These are phyloP conservation scores for Drosophila buzzatii DNA, from an alignment of 2,888 invertebrate genomes.

Conservation along the genomic window DNA sequence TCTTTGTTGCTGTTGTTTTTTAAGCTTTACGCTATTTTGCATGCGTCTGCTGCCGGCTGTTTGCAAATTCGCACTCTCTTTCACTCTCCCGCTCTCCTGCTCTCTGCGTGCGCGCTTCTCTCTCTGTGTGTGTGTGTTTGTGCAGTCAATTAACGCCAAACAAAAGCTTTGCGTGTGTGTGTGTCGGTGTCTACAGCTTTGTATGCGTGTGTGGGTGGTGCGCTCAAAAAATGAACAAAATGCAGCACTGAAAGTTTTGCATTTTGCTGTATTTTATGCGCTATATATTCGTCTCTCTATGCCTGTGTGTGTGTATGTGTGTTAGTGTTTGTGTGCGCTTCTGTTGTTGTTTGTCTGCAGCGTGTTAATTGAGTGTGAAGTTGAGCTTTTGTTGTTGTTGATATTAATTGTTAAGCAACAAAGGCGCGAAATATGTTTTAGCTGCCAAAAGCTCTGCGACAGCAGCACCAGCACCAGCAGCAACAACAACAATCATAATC, in stretches of 20 bases:
- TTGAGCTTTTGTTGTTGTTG: conserved; percentile 68
- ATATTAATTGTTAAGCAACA: conserved; percentile 78
- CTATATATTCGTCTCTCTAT: conserved; percentile 19
- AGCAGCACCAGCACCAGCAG: conserved; percentile 18
- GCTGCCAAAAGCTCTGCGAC: conserved; percentile 50
- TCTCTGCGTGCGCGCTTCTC: conserved; percentile 7
- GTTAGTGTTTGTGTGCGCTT: conserved; percentile 18
- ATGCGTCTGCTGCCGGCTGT: conserved; percentile 54
- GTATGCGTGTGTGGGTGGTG: conserved; percentile 34
- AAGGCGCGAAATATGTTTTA: conserved; percentile 79
- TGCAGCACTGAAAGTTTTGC: conserved; percentile 59
- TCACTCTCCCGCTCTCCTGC: conserved; percentile 3
- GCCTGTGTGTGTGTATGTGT: conserved; percentile 18
- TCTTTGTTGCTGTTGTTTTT: conserved; percentile 28
- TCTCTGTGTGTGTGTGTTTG: conserved; percentile 43
- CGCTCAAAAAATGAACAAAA: conserved; percentile 42
- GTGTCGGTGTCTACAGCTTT: conserved; percentile 52
- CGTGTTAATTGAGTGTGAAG: conserved; percentile 80
- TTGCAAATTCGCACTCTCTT: conserved; percentile 28
- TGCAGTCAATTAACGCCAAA: conserved; percentile 76
- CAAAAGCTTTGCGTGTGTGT: conserved; percentile 59
- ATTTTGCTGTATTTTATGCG: conserved; percentile 47
- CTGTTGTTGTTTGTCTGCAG: conserved; percentile 62
- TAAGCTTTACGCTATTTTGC: conserved; percentile 36
- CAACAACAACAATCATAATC: conserved; percentile 34